Conservation (phyloP, 92 coral and sea anemone genomes). For the Epizoanthus illoricatus region DNA sequence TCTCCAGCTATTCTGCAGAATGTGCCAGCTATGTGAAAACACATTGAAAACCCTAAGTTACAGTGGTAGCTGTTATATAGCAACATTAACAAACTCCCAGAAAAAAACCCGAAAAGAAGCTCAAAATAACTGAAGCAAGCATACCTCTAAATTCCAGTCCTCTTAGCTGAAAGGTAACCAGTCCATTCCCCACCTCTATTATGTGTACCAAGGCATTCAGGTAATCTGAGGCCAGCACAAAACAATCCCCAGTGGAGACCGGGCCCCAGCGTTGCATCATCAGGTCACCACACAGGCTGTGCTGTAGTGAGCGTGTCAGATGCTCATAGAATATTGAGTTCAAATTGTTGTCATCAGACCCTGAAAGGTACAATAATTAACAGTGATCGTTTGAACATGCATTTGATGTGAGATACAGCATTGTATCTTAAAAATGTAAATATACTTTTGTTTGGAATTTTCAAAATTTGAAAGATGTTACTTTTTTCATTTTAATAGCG, state of each 20-base stretch:
- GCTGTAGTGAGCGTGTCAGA: conserved; percentile 92
- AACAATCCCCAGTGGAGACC: conserved; percentile 94
- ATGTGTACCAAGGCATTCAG: conserved; percentile 95
- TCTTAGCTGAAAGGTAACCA: conserved; percentile 95
- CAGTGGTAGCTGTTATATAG: too few relatives aligned
- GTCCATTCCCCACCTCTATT: conserved; percentile 94
- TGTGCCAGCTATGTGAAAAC: too few relatives aligned
- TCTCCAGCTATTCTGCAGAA: too few relatives aligned
- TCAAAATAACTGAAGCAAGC: not conserved
- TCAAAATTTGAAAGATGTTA: too few relatives aligned
- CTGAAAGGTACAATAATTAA: conserved; percentile 29
- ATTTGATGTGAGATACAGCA: not conserved
- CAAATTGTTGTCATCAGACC: conserved; percentile 93
- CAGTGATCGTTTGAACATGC: not conserved
- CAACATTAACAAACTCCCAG: too few relatives aligned
- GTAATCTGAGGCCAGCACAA: conserved; percentile 96
- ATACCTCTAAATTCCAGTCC: conserved; percentile 96
- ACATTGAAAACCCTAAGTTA: too few relatives aligned
- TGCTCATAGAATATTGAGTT: conserved; percentile 98
- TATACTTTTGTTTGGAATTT: too few relatives aligned
- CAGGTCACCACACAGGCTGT: conserved; percentile 95
- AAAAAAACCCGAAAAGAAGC: not conserved
- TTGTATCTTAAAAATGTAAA: too few relatives aligned
- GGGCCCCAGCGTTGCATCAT: conserved; percentile 99
- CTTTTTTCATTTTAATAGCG: too few relatives aligned